Evolutionary conservation across 2,113 vertebrate genomes (phyloP), one percentile per base, ranked within the genome.

Genomic region (Phrynosoma blainvillii): DNA sequence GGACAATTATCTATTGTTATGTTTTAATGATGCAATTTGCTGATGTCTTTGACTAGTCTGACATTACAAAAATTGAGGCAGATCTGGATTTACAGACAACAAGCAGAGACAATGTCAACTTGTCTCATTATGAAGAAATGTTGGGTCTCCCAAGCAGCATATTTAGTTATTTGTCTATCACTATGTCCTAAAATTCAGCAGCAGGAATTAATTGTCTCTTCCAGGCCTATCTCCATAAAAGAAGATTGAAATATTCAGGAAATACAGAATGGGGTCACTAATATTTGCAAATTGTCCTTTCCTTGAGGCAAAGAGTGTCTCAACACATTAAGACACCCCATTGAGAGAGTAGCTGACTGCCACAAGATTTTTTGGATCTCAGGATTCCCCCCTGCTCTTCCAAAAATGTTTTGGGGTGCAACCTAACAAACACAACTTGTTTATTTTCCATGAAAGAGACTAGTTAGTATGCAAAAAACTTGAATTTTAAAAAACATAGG

Each of bases 1-100:
- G 87, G 88, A 92, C 89, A 93, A 95, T 93, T 91, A 93, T 80
- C n/a, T 87, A 90, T 87, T 86, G 89, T 89, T 88, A 95, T 91
- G 92, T 93, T 95, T 94, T 94, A 94, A 95, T 94, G 92, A 95
- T 95, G 92, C 89, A 93, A 94, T 95, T 95, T 94, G 87, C 92
- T 93, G 92, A 95, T 95, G 90, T 65, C 89, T 96, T 93, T 95
- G 94, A 93, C 94, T 92, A 92, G 85, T 65, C 76, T 95, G 94
- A 95, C 94, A 93, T 96, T 93, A 96, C 71, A 89, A 94, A 94
- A 89, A 95, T 89, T 91, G 89, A 95, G 90, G 90, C 89, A 90
- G 75, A 89, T 89, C 89, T 91, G 91, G 90, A 95, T 94, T 94
- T 94, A 93, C 59, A 93, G 93, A 95, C 90, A 95, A 93, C 92